Base-by-base conservation (phyloP, 2,797 vertebrate species). In the Pachyuromys duprasi region DNA sequence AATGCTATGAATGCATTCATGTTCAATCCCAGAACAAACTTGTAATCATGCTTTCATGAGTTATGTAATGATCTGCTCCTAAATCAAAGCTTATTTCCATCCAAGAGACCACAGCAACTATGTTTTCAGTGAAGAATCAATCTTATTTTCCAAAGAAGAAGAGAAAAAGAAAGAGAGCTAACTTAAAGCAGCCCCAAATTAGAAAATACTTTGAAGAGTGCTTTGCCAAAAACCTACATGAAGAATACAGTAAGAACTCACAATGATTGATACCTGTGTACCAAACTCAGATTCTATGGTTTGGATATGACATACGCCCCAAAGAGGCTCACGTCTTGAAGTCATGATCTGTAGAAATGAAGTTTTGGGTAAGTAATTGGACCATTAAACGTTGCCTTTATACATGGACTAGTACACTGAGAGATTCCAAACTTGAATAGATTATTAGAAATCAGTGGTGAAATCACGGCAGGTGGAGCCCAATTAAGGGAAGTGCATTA, bases 131-230 rank as follows among this genome's bases (percentile, higher is more conserved):
- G 12, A 93, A 60, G 84, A 91, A 14, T 55, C 55, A 45, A 69
- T 49, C 60, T 84, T 95, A 36, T 69, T 84, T 93, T 90, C 93
- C 49, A 96, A 95, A 94, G 24, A 93, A 7, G 14, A 63, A 60
- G 39, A 15, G 17, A 31, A 7, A 72, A 26, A 39, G 45, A 65
- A 57, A 75, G 42, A 94, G 33, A 45, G 69, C 11, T 70, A 45
- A 22, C 20, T 15, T 20, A 75, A 92, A 94, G 8, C 14, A 88
- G 8, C 9, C n/a, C 45, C 80, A 86, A 78, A 93, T 90, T 94
- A 90, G 12, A 90, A 89, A 89, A 74, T 70, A 78, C 31, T 75
- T 65, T 72, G 11, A n/a, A 79, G 88, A 79, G 39, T 88, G 62
- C 20, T 79, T 90, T 90, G 26, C 62, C 42, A 67, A 87, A 42